Percentiles rank a stretch among this genome's conserved stretches.
These are phyloP conservation scores for Sprattus sprattus DNA, from an alignment of 2,113 vertebrate species.

Conservation along the genomic window DNA sequence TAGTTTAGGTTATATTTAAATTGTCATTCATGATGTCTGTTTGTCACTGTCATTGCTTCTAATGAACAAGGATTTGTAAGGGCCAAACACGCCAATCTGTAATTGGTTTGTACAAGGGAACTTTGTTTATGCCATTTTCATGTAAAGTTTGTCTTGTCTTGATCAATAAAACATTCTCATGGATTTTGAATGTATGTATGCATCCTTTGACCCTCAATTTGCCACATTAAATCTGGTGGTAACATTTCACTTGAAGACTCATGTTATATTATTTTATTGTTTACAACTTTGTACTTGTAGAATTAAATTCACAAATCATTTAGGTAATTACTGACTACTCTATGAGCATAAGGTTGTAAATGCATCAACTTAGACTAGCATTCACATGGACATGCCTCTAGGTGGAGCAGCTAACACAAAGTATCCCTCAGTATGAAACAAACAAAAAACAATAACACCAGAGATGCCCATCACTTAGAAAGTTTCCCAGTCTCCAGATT, in stretches of 20 bases:
- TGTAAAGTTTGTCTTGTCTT: neutral
- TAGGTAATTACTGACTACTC: neutral
- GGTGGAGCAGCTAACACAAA: neutral
- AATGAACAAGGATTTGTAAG: slow-evolving; percentile 1
- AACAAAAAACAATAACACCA: neutral
- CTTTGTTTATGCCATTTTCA: neutral
- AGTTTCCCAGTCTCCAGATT: neutral
- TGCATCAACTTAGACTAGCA: neutral
- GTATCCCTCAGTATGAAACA: neutral
- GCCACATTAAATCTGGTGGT: neutral
- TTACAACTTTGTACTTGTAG: neutral
- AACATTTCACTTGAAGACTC: neutral
- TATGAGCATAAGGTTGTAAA: too few relatives aligned
- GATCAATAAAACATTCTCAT: neutral
- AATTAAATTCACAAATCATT: neutral
- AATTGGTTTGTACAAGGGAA: neutral
- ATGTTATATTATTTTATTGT: neutral
- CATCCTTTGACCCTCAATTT: neutral
- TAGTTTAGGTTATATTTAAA: neutral
- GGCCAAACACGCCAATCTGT: slow-evolving; percentile 5
- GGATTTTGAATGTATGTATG: neutral
- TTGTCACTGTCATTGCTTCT: neutral
- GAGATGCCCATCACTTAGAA: neutral
- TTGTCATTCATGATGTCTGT: slow-evolving; percentile 1
- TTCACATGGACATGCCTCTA: neutral